Evolutionary conservation across 2,888 invertebrate genomes (phyloP).

Genomic region (Machimus atricapillus): DNA sequence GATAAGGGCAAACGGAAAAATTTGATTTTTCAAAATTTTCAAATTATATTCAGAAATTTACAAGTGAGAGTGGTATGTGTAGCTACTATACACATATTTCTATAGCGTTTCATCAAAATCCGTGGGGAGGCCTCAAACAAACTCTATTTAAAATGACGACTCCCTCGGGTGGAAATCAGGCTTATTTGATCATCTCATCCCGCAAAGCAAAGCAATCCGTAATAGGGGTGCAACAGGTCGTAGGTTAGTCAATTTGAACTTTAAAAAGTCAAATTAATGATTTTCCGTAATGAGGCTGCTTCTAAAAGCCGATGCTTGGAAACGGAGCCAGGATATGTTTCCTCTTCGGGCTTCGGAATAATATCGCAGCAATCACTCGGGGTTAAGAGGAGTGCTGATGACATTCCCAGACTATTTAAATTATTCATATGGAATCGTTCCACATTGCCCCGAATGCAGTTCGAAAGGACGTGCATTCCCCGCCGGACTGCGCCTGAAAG

Average conservation of each 20-base stretch:
- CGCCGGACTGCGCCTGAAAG: not conserved
- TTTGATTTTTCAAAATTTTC: too few species aligned
- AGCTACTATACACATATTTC: too few species aligned
- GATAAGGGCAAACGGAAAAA: too few species aligned
- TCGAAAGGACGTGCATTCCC: not conserved
- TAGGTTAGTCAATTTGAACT: not conserved
- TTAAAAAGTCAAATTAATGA: not conserved
- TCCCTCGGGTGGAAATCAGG: not conserved
- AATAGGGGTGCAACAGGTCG: not conserved
- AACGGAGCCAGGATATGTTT: not conserved
- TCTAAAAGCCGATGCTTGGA: not conserved
- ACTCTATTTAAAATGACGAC: too few species aligned
- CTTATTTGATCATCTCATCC: not conserved
- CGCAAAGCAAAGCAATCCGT: not conserved
- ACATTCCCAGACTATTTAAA: not conserved
- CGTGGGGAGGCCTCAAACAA: too few species aligned
- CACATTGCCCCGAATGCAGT: not conserved
- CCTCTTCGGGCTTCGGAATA: not conserved
- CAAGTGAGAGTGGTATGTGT: too few species aligned
- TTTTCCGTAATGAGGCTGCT: not conserved
- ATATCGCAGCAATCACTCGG: not conserved
- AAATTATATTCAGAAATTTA: too few species aligned
- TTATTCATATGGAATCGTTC: not conserved
- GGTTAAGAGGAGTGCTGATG: not conserved
- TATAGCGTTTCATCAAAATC: too few species aligned